phyloP scores from a whole-genome alignment of 2,888 invertebrate genomes.

The Phengaris alcon region DNA sequence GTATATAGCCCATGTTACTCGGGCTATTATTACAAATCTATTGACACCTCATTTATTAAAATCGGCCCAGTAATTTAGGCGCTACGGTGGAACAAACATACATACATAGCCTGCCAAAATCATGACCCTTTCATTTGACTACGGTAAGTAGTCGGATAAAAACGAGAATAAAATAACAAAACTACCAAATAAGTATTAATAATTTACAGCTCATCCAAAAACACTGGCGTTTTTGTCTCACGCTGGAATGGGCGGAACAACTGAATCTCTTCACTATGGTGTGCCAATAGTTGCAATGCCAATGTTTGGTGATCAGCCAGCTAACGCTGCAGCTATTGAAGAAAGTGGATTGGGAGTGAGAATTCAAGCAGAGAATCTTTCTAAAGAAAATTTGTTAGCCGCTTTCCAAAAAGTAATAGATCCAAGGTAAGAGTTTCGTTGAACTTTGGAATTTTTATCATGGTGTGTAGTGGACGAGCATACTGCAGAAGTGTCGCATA shows the following conservation, averaged over 20 bases:
- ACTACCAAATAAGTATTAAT: neutral
- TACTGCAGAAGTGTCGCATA: no score
- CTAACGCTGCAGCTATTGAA: constrained; percentile 78
- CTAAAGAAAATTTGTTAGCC: constrained; percentile 70
- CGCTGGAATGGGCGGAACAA: constrained; percentile 79
- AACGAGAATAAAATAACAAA: neutral
- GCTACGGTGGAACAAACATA: no score
- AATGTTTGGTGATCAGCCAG: constrained; percentile 79
- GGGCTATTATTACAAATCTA: no score
- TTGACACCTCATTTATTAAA: no score
- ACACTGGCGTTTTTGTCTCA: constrained; percentile 80
- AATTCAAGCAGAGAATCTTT: constrained; percentile 67
- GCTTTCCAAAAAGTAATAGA: constrained; percentile 76
- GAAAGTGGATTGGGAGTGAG: constrained; percentile 76
- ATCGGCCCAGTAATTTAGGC: no score
- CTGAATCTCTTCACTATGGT: constrained; percentile 80
- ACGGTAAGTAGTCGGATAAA: neutral
- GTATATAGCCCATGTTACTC: no score
- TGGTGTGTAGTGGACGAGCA: no score
- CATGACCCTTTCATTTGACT: no score
- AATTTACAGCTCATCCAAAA: constrained; percentile 76
- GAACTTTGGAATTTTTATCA: no score
- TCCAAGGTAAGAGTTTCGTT: constrained; percentile 63
- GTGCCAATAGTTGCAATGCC: constrained; percentile 81
- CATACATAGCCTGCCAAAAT: no score